These are phyloP conservation scores for Stercorarius parasiticus DNA, from an alignment of 2,113 vertebrate genomes.

Conservation along the genomic window DNA sequence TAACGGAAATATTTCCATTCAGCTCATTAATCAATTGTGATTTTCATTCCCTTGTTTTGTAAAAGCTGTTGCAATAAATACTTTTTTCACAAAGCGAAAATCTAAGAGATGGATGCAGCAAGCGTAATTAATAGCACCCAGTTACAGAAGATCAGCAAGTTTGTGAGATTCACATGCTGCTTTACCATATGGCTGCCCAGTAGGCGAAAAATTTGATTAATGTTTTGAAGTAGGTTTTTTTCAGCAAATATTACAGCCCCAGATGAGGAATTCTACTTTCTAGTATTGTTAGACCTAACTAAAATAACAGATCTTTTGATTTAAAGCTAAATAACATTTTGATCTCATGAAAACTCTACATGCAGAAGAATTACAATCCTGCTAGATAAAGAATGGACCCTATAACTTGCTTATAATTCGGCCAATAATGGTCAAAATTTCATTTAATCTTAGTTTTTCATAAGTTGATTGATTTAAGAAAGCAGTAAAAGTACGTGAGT, in stretches of 20 bases:
- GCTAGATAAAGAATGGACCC: neutral
- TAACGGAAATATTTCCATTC: slow-evolving; percentile 90
- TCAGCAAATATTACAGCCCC: slow-evolving; percentile 94
- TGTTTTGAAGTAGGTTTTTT: slow-evolving; percentile 93
- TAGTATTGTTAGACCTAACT: slow-evolving; percentile 69
- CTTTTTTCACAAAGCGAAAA: slow-evolving; percentile 88
- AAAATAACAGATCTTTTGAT: slow-evolving; percentile 72
- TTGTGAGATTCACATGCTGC: slow-evolving; percentile 99
- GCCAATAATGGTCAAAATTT: neutral
- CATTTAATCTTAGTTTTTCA: neutral
- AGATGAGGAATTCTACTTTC: slow-evolving; percentile 82
- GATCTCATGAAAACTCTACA: slow-evolving; percentile 69
- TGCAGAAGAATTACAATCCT: slow-evolving; percentile 61
- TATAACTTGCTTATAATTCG: slow-evolving; percentile 40
- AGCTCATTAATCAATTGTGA: slow-evolving; percentile 96
- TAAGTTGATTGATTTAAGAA: neutral
- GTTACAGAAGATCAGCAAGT: slow-evolving; percentile 99
- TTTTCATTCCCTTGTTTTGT: slow-evolving; percentile 93
- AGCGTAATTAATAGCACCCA: slow-evolving; percentile 99
- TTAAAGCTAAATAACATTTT: slow-evolving; percentile 75
- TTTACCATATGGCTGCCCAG: slow-evolving; percentile 99
- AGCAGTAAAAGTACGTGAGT: neutral
- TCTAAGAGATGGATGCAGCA: slow-evolving; percentile 97
- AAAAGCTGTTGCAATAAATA: slow-evolving; percentile 94
- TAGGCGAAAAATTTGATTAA: slow-evolving; percentile 99